phyloP scores from a whole-genome alignment of 1,140 invertebrate species.

The Eufriesea mexicana region DNA sequence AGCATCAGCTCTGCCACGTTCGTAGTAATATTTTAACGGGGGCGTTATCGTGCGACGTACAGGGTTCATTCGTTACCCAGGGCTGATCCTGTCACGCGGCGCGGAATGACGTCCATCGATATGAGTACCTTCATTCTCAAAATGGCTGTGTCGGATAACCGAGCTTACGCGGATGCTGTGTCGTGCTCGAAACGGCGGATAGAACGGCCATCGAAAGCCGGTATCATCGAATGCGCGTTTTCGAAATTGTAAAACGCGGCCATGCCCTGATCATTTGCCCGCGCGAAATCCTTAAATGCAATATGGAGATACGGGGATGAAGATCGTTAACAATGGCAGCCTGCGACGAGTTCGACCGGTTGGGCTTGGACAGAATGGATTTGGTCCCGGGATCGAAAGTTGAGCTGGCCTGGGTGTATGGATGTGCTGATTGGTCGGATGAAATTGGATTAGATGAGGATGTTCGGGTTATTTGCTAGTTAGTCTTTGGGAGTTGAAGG shows the following conservation, averaged over 20 bases:
- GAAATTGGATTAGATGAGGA: background rate
- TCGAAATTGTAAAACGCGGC: constrained; percentile 45
- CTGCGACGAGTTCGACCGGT: background rate
- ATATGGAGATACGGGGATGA: constrained; percentile 44
- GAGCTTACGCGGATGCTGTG: constrained; percentile 23
- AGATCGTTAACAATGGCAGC: constrained; percentile 2
- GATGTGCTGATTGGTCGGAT: background rate
- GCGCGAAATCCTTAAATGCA: constrained; percentile 44
- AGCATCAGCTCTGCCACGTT: constrained; percentile 38
- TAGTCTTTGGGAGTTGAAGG: too few species aligned
- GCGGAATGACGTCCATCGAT: constrained; percentile 52
- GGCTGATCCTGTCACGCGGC: constrained; percentile 47
- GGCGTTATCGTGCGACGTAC: constrained; percentile 56
- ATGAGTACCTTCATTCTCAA: constrained; percentile 51
- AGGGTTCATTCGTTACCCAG: constrained; percentile 58
- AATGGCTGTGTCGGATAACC: constrained; percentile 48
- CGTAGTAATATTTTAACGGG: constrained; percentile 59
- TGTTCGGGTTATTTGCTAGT: too few species aligned
- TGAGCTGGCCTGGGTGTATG: background rate
- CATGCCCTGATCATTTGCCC: constrained; percentile 21
- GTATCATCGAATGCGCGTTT: constrained; percentile 40
- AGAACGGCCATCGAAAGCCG: constrained; percentile 31
- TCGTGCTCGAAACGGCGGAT: constrained; percentile 12
- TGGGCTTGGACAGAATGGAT: background rate
- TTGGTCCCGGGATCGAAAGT: background rate